Conservation (phyloP, 2,797 vertebrate species). For the Acanthurus tractus region DNA sequence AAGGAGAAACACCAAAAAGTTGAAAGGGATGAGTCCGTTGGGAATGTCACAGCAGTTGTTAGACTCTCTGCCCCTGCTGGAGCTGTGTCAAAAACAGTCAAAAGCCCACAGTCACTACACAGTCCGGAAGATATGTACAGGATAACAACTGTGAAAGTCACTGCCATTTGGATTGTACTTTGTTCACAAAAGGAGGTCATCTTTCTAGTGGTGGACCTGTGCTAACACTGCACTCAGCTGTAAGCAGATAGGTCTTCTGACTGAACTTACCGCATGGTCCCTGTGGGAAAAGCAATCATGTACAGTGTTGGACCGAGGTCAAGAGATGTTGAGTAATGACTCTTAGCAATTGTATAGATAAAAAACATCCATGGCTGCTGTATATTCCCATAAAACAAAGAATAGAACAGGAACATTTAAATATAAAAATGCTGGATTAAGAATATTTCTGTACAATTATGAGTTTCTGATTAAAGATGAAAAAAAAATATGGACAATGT, state of each 20-base stretch:
- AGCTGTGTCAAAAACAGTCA: slow-evolving; percentile 73
- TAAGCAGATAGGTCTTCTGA: slow-evolving; percentile 59
- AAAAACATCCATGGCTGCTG: slow-evolving; percentile 10
- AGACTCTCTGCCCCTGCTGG: slow-evolving; percentile 67
- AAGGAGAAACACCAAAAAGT: slow-evolving; percentile 73
- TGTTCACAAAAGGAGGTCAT: slow-evolving; percentile 52
- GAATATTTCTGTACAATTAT: slow-evolving; percentile 2
- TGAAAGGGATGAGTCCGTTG: slow-evolving; percentile 75
- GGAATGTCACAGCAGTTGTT: slow-evolving; percentile 81
- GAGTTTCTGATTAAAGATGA: neutral
- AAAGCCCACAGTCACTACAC: slow-evolving; percentile 62
- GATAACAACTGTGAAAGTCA: slow-evolving; percentile 69
- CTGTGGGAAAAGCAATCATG: slow-evolving; percentile 46
- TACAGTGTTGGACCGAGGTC: slow-evolving; percentile 43
- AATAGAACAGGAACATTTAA: slow-evolving; percentile 19
- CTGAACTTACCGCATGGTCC: slow-evolving; percentile 54
- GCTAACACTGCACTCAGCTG: slow-evolving; percentile 47
- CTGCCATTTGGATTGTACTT: slow-evolving; percentile 60
- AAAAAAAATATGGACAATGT: too few relatives aligned
- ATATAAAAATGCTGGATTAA: neutral
- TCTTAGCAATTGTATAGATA: neutral
- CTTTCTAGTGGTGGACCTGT: slow-evolving; percentile 40
- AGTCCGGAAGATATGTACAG: slow-evolving; percentile 61
- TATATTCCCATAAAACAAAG: slow-evolving; percentile 21
- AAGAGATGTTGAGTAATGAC: slow-evolving; percentile 51